Conservation (phyloP, 2,888 invertebrate genomes). For the Folsomia candida region DNA sequence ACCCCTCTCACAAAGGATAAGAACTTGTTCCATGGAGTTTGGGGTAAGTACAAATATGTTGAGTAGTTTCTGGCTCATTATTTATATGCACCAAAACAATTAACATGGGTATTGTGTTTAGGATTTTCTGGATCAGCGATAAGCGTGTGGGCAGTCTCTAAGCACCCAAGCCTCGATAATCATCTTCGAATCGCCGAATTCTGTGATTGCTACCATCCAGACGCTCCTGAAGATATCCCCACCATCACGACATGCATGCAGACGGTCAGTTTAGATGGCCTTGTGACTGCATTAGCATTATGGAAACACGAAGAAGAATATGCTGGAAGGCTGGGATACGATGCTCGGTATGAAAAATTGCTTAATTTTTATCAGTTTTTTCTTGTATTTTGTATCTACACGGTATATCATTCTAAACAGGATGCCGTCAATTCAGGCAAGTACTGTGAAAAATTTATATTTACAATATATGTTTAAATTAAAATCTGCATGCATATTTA, state of each 20-base stretch:
- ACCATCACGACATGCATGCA: conserved; percentile 26
- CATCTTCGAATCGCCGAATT: conserved; percentile 27
- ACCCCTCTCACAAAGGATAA: conserved; percentile 25
- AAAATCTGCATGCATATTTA: too few relatives aligned
- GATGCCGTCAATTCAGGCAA: background rate
- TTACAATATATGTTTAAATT: background rate
- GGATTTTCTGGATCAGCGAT: conserved; percentile 39
- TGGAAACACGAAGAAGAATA: conserved; percentile 3
- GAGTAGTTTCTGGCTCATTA: too few relatives aligned
- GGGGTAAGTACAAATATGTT: background rate
- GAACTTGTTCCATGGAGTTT: conserved; percentile 21
- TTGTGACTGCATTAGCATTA: conserved; percentile 19
- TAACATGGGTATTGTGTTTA: too few relatives aligned
- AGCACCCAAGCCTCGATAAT: conserved; percentile 34
- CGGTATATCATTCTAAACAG: too few relatives aligned
- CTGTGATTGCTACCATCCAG: conserved; percentile 24
- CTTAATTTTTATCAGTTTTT: too few relatives aligned
- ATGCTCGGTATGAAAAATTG: too few relatives aligned
- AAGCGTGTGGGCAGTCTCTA: conserved; percentile 33
- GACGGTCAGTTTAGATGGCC: background rate
- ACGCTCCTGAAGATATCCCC: background rate
- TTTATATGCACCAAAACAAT: too few relatives aligned
- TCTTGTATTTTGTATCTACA: too few relatives aligned
- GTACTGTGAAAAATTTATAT: background rate
- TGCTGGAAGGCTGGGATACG: background rate